A percentile compares a stretch with the other conserved stretches of the same genome.
Evolutionary conservation across 1,140 invertebrate genomes (phyloP).

Genomic region (Telenomus remus): DNA sequence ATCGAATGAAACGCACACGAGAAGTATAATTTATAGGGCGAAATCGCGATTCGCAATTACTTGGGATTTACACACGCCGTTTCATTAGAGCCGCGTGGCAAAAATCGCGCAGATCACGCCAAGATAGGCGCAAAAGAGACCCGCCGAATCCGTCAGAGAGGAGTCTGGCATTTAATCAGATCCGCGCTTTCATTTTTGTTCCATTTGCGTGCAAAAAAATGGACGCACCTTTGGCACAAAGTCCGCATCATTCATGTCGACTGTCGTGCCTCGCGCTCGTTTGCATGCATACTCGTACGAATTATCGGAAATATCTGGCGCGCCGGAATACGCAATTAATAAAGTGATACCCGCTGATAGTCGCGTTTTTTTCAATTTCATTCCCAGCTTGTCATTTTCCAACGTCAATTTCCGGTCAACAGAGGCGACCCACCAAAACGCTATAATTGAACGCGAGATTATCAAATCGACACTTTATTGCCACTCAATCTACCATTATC

Average conservation of each 20-base stretch:
- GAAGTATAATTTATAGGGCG: slow-evolving; percentile 19
- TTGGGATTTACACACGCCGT: slow-evolving; percentile 12
- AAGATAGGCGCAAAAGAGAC: slow-evolving; percentile 11
- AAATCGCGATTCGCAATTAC: slow-evolving; percentile 23
- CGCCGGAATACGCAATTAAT: background rate
- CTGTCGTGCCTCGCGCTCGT: slow-evolving; percentile 1
- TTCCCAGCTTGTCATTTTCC: too few species aligned
- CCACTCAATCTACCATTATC: too few species aligned
- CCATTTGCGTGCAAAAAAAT: background rate
- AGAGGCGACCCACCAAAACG: too few species aligned
- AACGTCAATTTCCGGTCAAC: background rate
- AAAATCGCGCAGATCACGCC: slow-evolving; percentile 10
- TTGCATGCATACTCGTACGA: slow-evolving; percentile 1
- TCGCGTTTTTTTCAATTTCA: too few species aligned
- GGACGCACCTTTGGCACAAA: background rate
- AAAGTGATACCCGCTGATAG: background rate
- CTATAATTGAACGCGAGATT: slow-evolving; percentile 2
- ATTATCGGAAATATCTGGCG: slow-evolving; percentile 2
- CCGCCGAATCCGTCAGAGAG: slow-evolving; percentile 1
- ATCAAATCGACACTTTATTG: background rate
- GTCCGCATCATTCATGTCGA: background rate
- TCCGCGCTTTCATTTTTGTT: background rate
- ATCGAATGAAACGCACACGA: slow-evolving; percentile 18
- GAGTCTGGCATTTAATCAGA: background rate
- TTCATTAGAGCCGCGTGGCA: slow-evolving; percentile 13